These are phyloP conservation scores for Physeter macrocephalus DNA, from an alignment of 2,113 vertebrate genomes.

Conservation along the genomic window DNA sequence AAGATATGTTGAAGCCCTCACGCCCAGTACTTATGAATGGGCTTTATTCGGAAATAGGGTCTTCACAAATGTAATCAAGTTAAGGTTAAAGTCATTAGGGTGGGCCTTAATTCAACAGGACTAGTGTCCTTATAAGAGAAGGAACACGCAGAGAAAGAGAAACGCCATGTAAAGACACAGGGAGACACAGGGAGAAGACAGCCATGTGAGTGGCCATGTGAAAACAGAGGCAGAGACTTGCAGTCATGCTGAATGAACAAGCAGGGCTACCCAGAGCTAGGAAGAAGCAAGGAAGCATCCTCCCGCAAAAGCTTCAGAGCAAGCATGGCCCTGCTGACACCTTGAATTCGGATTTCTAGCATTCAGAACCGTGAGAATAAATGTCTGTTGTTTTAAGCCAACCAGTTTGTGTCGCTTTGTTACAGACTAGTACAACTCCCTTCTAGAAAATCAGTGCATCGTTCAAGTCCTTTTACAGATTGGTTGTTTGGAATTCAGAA, in stretches of 20 bases:
- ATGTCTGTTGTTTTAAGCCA: background rate
- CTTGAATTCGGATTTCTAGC: background rate
- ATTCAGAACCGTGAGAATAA: background rate
- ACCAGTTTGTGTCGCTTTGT: background rate
- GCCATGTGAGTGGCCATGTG: background rate
- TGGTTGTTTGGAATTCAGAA: background rate
- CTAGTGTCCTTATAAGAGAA: background rate
- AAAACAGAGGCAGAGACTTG: background rate
- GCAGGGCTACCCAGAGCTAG: background rate
- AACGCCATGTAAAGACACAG: background rate
- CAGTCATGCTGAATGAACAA: fast-evolving
- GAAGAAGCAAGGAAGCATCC: background rate
- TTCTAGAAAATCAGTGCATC: background rate
- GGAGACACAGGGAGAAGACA: background rate
- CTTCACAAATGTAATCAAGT: background rate
- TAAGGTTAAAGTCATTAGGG: background rate
- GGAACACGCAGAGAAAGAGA: background rate
- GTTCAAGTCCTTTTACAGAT: background rate
- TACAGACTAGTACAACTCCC: background rate
- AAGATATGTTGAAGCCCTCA: background rate
- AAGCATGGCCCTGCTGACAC: background rate
- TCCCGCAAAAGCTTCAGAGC: fast-evolving
- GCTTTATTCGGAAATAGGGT: background rate
- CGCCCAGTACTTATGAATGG: background rate
- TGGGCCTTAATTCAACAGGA: background rate